phyloP scores from a whole-genome alignment of 1,140 invertebrate genomes.

The Cydia fagiglandana region DNA sequence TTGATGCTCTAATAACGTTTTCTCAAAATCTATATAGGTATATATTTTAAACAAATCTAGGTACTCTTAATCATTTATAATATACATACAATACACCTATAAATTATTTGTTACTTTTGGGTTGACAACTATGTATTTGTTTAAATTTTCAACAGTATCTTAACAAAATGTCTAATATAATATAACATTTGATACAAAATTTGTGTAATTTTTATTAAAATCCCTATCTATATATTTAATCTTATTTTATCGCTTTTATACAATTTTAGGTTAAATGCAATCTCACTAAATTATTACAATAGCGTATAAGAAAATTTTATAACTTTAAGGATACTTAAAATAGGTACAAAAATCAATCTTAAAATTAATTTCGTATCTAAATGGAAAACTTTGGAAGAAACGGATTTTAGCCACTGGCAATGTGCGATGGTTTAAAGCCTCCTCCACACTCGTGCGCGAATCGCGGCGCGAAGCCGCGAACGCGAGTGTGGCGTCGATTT shows the following conservation, averaged over 20 bases:
- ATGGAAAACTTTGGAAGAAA: conserved; percentile 46
- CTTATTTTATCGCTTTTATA: conserved; percentile 41
- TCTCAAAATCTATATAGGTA: background rate
- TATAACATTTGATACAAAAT: conserved; percentile 56
- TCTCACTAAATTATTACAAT: background rate
- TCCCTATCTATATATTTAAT: conserved; percentile 49
- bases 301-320: background rate
- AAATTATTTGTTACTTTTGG: background rate
- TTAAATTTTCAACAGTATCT: conserved; percentile 36
- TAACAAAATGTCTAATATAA: conserved; percentile 37
- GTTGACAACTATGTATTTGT: background rate
- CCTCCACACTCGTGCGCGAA: no score
- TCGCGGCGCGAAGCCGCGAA: no score
- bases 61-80: background rate
- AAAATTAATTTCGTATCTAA: conserved; percentile 25
- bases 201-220: conserved; percentile 45
- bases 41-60: conserved; percentile 24
- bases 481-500: no score
- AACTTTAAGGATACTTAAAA: background rate
- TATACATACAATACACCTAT: conserved; percentile 21
- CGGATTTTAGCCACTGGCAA: conserved; percentile 13
- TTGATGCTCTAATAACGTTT: background rate
- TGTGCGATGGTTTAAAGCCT: conserved; percentile 2
- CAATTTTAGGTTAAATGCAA: conserved; percentile 46
- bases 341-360: conserved; percentile 6